Evolutionary conservation across 1,140 invertebrate species (phyloP).

Genomic region (Drosophila gunungcola): DNA sequence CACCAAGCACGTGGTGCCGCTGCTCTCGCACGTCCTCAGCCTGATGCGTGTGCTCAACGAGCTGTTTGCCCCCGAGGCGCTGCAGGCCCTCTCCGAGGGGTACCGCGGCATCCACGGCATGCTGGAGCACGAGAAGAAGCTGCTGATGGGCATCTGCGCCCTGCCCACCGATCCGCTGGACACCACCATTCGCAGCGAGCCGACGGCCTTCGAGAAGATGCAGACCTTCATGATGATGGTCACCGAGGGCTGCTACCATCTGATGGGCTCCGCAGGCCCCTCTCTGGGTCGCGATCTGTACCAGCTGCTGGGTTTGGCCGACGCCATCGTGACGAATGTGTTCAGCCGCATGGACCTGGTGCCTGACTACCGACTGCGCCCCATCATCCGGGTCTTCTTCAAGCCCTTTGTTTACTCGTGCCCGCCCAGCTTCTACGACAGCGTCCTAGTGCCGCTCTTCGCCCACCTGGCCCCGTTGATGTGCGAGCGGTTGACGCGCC

Average conservation of each 20-base stretch:
- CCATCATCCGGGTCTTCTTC: slow-evolving; percentile 93
- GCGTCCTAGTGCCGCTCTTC: slow-evolving; percentile 91
- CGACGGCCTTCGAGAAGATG: slow-evolving; percentile 90
- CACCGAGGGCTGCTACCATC: slow-evolving; percentile 91
- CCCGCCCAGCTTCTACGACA: slow-evolving; percentile 90
- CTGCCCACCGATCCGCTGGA: slow-evolving; percentile 85
- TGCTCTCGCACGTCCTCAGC: slow-evolving; percentile 91
- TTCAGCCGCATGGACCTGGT: slow-evolving; percentile 90
- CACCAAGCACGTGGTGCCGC: slow-evolving; percentile 91
- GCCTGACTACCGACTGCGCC: slow-evolving; percentile 93
- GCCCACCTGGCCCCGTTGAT: slow-evolving; percentile 91
- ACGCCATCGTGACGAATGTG: slow-evolving; percentile 88
- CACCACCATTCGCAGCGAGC: slow-evolving; percentile 85
- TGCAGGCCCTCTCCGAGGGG: slow-evolving; percentile 87
- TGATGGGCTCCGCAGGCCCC: slow-evolving; percentile 91
- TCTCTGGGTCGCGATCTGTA: slow-evolving; percentile 94
- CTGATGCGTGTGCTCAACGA: slow-evolving; percentile 92
- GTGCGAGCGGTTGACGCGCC: slow-evolving; percentile 89
- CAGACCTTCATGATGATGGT: slow-evolving; percentile 90
- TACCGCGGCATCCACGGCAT: slow-evolving; percentile 90
- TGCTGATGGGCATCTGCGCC: slow-evolving; percentile 87
- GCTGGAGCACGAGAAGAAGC: slow-evolving; percentile 89
- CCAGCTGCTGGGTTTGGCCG: slow-evolving; percentile 88
- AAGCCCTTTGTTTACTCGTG: slow-evolving; percentile 94
- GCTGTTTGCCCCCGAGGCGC: slow-evolving; percentile 89